A percentile compares a stretch with the other conserved stretches of the same genome.
Evolutionary conservation across 2,797 vertebrate genomes (phyloP).

Genomic region (Notolepis coatsorum): DNA sequence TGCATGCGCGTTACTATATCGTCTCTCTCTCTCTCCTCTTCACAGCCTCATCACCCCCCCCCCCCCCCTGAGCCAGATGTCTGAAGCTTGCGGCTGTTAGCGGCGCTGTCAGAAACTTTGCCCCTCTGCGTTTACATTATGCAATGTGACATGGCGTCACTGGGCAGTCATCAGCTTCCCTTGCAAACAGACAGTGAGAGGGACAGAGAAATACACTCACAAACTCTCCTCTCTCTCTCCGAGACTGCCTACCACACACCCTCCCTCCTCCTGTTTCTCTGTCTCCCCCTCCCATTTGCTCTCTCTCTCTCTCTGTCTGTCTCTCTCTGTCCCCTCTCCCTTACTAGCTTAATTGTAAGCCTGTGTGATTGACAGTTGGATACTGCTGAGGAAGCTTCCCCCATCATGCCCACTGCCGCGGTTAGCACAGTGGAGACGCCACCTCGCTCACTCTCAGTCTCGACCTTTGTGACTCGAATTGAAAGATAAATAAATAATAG

Average conservation of each 20-base stretch:
- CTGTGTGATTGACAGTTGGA: slow-evolving; percentile 38
- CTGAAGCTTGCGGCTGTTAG: not conserved
- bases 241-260: not conserved
- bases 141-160: not conserved
- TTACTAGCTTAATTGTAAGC: slow-evolving; percentile 28
- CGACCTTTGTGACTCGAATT: no score
- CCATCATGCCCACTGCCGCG: slow-evolving; percentile 2
- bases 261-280: not conserved
- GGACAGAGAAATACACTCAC: not conserved
- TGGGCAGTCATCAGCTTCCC: not conserved
- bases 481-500: no score
- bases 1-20: not conserved
- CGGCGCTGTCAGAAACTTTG: not conserved
- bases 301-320: not conserved
- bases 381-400: slow-evolving; percentile 6
- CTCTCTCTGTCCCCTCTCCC: not conserved
- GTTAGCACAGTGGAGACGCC: no score
- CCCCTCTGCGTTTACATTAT: not conserved
- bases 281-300: not conserved
- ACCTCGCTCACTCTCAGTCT: no score
- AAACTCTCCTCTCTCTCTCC: not conserved
- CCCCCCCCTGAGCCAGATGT: not conserved
- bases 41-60: not conserved
- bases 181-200: not conserved
- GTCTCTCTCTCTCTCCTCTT: not conserved